Conservation (phyloP, 2,113 vertebrate genomes). For the Nettapus auritus region DNA sequence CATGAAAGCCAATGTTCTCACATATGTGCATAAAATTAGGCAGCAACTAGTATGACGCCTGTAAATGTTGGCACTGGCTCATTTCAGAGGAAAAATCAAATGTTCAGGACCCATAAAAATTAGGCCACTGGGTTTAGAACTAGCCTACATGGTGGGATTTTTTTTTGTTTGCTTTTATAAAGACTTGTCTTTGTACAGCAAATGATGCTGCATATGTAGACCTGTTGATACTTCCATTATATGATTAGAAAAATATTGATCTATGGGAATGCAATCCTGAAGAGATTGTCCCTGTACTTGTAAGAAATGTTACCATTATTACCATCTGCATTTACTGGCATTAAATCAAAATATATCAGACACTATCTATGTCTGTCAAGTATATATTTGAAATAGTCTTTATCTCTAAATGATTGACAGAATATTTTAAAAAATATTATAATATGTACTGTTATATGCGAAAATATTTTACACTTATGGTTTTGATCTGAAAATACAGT, state of each 20-base stretch:
- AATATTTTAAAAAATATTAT: background rate
- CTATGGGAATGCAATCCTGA: background rate
- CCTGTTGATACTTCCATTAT: background rate
- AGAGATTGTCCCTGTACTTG: background rate
- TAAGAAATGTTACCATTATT: background rate
- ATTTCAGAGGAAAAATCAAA: background rate
- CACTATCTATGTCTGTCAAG: background rate
- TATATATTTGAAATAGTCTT: background rate
- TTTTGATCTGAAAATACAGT: background rate
- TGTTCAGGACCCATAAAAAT: background rate
- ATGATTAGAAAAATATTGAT: background rate
- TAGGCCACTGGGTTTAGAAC: background rate
- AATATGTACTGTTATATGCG: background rate
- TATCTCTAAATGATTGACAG: background rate
- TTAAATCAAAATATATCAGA: background rate
- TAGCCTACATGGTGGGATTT: background rate
- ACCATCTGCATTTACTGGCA: background rate
- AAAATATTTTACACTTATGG: background rate
- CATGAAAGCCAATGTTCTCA: background rate
- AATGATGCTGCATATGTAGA: background rate
- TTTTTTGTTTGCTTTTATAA: background rate
- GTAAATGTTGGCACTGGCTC: background rate
- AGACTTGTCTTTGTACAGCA: background rate
- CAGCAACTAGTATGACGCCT: background rate
- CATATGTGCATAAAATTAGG: background rate